Conservation (phyloP, 2,888 invertebrate species). For the Invenusta paracnida region DNA sequence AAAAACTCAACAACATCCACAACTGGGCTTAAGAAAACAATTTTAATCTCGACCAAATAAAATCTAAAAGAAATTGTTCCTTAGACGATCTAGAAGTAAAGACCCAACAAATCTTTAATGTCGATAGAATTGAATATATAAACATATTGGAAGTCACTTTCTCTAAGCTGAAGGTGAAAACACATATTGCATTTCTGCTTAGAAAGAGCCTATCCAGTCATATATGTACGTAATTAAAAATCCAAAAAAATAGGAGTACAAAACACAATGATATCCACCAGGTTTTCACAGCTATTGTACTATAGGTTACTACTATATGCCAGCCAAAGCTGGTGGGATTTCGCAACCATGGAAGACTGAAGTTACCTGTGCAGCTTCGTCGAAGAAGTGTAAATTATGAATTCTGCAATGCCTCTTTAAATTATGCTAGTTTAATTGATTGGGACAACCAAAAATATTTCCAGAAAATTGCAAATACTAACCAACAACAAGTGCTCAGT, state of each 20-base stretch:
- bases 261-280: not conserved
- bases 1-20: not conserved
- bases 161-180: no score
- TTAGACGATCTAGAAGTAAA: not conserved
- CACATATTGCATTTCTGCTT: not conserved
- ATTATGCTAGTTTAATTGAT: conserved; percentile 16
- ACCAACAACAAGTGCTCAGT: not conserved
- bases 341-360: not conserved
- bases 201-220: not conserved
- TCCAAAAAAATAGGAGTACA: not conserved
- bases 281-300: no score
- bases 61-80: not conserved
- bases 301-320: no score
- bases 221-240: not conserved
- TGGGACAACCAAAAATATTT: not conserved
- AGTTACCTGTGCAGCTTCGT: not conserved
- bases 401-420: not conserved
- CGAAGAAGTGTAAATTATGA: not conserved
- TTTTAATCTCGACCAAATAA: not conserved
- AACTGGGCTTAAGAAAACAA: not conserved
- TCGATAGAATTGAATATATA: not conserved
- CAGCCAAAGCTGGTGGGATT: not conserved
- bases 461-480: not conserved
- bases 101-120: not conserved
- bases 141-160: no score